Base-by-base conservation (phyloP, 2,888 invertebrate genomes). In the Corythucha ciliata region DNA sequence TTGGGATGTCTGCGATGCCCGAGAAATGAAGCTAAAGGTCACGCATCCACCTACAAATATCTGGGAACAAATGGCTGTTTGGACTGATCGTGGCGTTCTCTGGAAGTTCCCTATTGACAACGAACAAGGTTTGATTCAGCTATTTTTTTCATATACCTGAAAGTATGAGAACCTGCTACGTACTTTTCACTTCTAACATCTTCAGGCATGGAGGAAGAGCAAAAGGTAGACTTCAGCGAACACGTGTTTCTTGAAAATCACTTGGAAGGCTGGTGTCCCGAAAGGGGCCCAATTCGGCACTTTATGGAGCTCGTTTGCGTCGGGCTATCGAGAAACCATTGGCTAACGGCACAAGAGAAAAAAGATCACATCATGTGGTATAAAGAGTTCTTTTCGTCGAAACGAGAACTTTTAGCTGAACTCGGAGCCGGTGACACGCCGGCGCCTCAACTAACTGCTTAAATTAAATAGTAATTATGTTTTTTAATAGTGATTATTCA, bases 91-190 rank as follows among this genome's bases (percentile, higher is more conserved):
- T 67, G 92, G 91, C 34, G 94, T 92, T 70, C 68, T 96, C 12
- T 98, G 97, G 97, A 80, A 82, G 59, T 98, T 94, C 67, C 98
- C 98, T 2, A 91, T 98, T 56, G 77, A 98, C 68, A 98, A 98
- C 72, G 97, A 98, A 70, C 86, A 89, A 75, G 94, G 90, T 84
- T 68, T 1, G 26, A 48, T 56, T 50, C n/a, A 21, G 22, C 14
- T 45, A 12, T 8, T 29, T 29, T n/a, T 29, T 29, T 10, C 29
- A 10, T 29, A 10, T n/a, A 8, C 10, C 29, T 29, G n/a, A 29
- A 8, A 8, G n/a, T 29, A 29, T 8, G 29, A 29, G 8, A 29
- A 29, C n/a, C n/a, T n/a, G n/a, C n/a, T n/a, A n/a, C n/a, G 22
- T 24, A 6, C 8, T 6, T 6, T 14, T 12, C 4, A 21, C 14